Evolutionary conservation across 2,113 vertebrate genomes (phyloP).

Genomic region (Pardalotus punctatus): DNA sequence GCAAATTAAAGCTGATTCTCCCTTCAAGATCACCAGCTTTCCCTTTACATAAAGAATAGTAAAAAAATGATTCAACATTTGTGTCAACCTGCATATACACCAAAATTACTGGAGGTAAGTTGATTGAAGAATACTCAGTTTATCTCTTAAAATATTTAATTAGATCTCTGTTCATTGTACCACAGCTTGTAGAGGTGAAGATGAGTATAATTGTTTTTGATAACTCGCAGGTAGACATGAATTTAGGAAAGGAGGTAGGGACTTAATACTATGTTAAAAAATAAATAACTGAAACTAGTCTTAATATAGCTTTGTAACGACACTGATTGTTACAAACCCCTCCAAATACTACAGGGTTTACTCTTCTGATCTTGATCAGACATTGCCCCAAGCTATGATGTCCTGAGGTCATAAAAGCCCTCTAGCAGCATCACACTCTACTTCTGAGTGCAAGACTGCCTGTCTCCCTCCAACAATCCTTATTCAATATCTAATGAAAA

Average conservation of each 20-base stretch:
- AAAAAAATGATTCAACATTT: background rate
- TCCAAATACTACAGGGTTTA: background rate
- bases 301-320: background rate
- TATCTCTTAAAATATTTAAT: background rate
- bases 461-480: background rate
- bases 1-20: background rate
- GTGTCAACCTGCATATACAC: background rate
- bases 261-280: background rate
- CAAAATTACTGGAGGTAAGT: background rate
- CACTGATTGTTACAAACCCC: background rate
- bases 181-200: background rate
- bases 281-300: background rate
- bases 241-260: background rate
- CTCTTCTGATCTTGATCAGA: background rate
- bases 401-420: background rate
- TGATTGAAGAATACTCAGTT: background rate
- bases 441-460: background rate
- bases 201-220: background rate
- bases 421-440: background rate
- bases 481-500: background rate
- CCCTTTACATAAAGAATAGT: background rate
- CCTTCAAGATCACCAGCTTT: background rate
- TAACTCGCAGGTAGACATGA: background rate
- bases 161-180: background rate
- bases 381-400: background rate